Evolutionary conservation across 2,888 invertebrate species (phyloP).

Genomic region (Petrophora chlorosata): DNA sequence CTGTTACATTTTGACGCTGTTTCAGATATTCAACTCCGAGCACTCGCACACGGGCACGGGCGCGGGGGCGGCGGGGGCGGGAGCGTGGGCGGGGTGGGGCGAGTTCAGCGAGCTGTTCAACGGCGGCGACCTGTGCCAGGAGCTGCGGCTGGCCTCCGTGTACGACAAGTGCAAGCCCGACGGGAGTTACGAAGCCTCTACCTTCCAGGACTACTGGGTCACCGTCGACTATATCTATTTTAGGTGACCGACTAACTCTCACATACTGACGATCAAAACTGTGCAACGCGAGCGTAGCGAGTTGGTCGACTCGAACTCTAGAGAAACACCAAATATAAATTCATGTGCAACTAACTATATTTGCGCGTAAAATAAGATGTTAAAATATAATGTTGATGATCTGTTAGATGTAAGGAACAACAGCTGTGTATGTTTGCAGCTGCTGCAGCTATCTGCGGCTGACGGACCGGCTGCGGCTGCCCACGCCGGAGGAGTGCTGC

Average conservation of each 20-base stretch:
- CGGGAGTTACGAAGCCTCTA: conserved; percentile 86
- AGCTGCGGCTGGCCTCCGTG: conserved; percentile 87
- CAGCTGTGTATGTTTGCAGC: conserved; percentile 46
- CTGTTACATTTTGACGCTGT: no score
- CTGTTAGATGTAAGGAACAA: no score
- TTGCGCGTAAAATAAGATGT: no score
- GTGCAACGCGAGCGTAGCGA: no score
- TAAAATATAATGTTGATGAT: conserved; percentile 26
- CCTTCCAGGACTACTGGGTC: conserved; percentile 89
- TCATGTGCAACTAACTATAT: no score
- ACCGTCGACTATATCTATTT: conserved; percentile 97
- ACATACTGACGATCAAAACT: no score
- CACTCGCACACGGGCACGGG: conserved; percentile 23
- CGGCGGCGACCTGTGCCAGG: conserved; percentile 86
- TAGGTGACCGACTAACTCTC: no score
- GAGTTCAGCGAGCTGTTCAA: conserved; percentile 74
- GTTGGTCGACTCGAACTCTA: no score
- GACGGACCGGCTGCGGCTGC: conserved; percentile 86
- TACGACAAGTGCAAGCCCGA: conserved; percentile 82
- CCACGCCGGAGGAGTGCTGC: conserved; percentile 84
- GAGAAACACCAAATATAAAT: no score
- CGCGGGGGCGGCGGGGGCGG: background rate
- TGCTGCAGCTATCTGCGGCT: conserved; percentile 74
- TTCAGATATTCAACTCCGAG: conserved; percentile 65
- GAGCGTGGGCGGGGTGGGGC: background rate